Percentiles rank a stretch among this genome's conserved stretches.
These are phyloP conservation scores for Luidia sarsii DNA, from an alignment of 53 echinoderm and acorn worm species.

Conservation along the genomic window DNA sequence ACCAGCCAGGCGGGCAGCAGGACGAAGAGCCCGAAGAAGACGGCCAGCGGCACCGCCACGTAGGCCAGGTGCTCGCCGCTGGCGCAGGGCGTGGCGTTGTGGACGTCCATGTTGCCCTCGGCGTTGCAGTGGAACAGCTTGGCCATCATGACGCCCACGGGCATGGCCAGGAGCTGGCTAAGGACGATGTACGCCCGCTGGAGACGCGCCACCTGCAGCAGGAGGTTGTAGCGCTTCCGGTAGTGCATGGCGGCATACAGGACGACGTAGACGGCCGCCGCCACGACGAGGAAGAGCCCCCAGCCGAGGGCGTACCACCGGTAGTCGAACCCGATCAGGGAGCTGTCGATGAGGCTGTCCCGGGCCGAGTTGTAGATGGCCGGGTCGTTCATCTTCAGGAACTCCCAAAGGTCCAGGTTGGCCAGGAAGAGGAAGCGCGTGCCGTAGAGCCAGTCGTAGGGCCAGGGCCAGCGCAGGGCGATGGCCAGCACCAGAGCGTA, in stretches of 20 bases:
- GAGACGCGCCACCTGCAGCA: slow-evolving; percentile 77
- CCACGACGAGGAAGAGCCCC: slow-evolving; percentile 70
- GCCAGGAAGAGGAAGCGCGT: slow-evolving; percentile 78
- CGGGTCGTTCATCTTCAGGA: slow-evolving; percentile 80
- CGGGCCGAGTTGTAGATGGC: slow-evolving; percentile 73
- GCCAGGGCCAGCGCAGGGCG: slow-evolving; percentile 95
- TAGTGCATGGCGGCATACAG: slow-evolving; percentile 87
- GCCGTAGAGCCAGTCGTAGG: slow-evolving; percentile 77
- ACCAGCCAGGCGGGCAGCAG: slow-evolving; percentile 94
- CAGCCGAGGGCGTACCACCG: slow-evolving; percentile 84
- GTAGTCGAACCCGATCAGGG: slow-evolving; percentile 72
- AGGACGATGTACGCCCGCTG: slow-evolving; percentile 78
- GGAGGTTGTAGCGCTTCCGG: slow-evolving; percentile 87
- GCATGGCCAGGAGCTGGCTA: slow-evolving; percentile 79
- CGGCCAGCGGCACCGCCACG: slow-evolving; percentile 59
- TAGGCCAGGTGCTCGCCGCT: slow-evolving; percentile 90
- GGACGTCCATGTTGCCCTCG: slow-evolving; percentile 90
- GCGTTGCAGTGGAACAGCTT: slow-evolving; percentile 88
- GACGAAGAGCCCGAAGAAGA: slow-evolving; percentile 76
- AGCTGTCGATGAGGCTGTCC: slow-evolving; percentile 78
- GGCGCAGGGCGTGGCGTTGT: slow-evolving; percentile 78
- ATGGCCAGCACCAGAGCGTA: slow-evolving; percentile 89
- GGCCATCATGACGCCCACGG: slow-evolving; percentile 82
- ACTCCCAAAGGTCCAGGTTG: slow-evolving; percentile 95
- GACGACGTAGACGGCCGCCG: slow-evolving; percentile 59